A percentile compares a stretch with the other conserved stretches of the same genome.
Evolutionary conservation across 2,113 vertebrate genomes (phyloP).

Genomic region (Perca flavescens): DNA sequence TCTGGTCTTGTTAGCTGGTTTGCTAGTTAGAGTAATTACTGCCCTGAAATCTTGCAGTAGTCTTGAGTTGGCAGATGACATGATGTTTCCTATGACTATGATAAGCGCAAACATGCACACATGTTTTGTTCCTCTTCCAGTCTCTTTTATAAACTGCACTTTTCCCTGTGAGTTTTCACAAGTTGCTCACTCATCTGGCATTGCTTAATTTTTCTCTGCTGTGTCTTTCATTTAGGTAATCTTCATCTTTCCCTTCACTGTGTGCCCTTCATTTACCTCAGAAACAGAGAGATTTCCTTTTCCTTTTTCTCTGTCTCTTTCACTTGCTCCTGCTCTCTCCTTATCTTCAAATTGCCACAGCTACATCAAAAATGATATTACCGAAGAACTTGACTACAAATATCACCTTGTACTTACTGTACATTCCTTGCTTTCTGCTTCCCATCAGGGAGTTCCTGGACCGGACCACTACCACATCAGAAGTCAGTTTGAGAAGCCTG

Average conservation of each 20-base stretch:
- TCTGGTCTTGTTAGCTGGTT: neutral
- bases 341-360: constrained; percentile 2
- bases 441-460: constrained; percentile 75
- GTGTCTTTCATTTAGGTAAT: constrained; percentile 20
- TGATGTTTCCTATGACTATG: constrained; percentile 1
- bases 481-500: constrained; percentile 74
- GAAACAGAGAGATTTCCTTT: constrained; percentile 1
- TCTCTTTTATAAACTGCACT: neutral
- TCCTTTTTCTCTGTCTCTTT: constrained; percentile 1
- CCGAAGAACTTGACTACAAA: constrained; percentile 16
- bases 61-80: neutral
- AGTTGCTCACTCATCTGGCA: constrained; percentile 22
- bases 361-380: constrained; percentile 7
- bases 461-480: constrained; percentile 78
- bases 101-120: constrained; percentile 4
- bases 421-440: constrained; percentile 28
- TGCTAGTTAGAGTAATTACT: constrained; percentile 23
- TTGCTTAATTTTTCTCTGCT: constrained; percentile 8
- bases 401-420: constrained; percentile 19
- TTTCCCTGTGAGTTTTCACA: neutral
- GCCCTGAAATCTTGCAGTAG: constrained; percentile 6
- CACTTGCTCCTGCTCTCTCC: neutral
- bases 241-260: neutral
- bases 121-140: neutral
- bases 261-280: constrained; percentile 8